These are phyloP conservation scores for Arnoldichthys spilopterus DNA, from an alignment of 2,797 vertebrate species.

Conservation along the genomic window DNA sequence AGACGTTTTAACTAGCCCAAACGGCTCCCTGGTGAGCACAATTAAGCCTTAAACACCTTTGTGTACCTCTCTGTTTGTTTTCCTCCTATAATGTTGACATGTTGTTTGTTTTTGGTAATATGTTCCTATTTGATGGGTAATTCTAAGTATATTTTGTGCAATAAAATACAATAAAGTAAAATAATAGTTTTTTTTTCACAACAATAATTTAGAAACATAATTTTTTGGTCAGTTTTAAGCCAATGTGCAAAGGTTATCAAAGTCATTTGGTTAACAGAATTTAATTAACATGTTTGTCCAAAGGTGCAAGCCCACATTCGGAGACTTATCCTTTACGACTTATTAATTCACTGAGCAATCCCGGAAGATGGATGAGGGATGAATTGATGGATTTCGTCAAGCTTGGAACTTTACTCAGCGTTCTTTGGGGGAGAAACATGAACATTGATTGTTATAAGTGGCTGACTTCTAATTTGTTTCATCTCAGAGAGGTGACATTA, in stretches of 20 bases:
- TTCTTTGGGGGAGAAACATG: slow-evolving; percentile 13
- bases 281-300: slow-evolving; percentile 41
- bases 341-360: slow-evolving; percentile 23
- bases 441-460: slow-evolving; percentile 33
- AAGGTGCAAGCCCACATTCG: slow-evolving; percentile 26
- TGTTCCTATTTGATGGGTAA: slow-evolving; percentile 29
- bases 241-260: not conserved
- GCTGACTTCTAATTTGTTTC: slow-evolving; percentile 56
- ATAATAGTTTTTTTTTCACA: not conserved
- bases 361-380: slow-evolving; percentile 38
- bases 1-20: slow-evolving; percentile 68
- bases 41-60: slow-evolving; percentile 76
- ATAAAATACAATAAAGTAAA: slow-evolving; percentile 3
- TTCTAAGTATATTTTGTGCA: not conserved
- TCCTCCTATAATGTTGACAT: slow-evolving; percentile 48
- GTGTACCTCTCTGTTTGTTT: slow-evolving; percentile 72
- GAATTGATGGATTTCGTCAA: slow-evolving; percentile 41
- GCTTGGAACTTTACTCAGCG: slow-evolving; percentile 29
- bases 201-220: not conserved
- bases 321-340: slow-evolving; percentile 1
- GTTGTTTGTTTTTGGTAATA: slow-evolving; percentile 66
- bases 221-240: not conserved
- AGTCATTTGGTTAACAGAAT: slow-evolving; percentile 13
- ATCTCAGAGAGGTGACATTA: slow-evolving; percentile 45
- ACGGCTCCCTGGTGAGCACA: slow-evolving; percentile 75